Evolutionary conservation across 1,140 invertebrate species (phyloP).

Genomic region (Bombus haemorrhoidalis): DNA sequence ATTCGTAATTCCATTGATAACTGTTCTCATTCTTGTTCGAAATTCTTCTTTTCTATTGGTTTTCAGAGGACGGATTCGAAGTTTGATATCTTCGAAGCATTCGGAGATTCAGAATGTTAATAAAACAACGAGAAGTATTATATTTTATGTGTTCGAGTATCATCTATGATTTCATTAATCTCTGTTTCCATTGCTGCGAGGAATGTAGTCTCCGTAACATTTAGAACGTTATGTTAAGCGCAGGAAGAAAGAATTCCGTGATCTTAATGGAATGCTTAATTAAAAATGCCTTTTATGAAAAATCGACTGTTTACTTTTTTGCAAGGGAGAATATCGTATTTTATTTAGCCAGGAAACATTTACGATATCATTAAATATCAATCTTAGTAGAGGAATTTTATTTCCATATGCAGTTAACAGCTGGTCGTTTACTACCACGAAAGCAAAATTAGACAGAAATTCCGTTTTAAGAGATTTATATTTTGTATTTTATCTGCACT

Average conservation of each 20-base stretch:
- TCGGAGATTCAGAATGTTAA: too few relatives aligned
- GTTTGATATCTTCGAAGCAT: too few relatives aligned
- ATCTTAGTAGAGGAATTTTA: too few relatives aligned
- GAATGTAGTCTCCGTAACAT: background rate
- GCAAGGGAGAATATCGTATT: background rate
- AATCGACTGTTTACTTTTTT: background rate
- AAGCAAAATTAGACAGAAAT: too few relatives aligned
- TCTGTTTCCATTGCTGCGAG: background rate
- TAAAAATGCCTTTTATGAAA: background rate
- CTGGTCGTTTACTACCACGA: too few relatives aligned
- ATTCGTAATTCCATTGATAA: too few relatives aligned
- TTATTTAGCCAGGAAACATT: background rate
- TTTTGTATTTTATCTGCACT: too few relatives aligned
- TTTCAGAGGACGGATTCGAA: too few relatives aligned
- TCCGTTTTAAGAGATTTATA: too few relatives aligned
- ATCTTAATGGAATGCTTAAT: background rate
- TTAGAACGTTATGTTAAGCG: background rate
- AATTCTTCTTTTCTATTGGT: too few relatives aligned
- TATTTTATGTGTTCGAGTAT: background rate
- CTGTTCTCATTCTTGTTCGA: too few relatives aligned
- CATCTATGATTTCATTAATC: background rate
- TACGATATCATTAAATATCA: background rate
- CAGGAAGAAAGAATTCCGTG: background rate
- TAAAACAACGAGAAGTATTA: background rate
- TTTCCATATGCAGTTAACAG: too few relatives aligned